phyloP scores from a whole-genome alignment of 2,888 invertebrate genomes.

The Drosophila subquinaria region DNA sequence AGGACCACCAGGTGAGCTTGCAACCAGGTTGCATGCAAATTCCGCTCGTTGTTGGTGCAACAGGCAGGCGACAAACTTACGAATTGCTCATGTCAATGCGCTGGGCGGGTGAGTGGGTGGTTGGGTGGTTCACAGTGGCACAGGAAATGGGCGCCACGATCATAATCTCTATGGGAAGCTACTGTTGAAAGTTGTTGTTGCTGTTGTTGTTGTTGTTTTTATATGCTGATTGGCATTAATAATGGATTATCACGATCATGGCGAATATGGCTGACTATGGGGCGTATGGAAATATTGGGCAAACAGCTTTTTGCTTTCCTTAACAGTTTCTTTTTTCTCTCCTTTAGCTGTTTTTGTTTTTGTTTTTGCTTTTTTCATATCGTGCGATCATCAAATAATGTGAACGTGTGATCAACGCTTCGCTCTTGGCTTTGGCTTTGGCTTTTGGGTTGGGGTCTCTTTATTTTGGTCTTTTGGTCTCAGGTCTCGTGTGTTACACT shows the following conservation, averaged over 20 bases:
- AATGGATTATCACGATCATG: constrained; percentile 86
- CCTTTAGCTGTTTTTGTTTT: constrained; percentile 21
- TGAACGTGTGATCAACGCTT: constrained; percentile 83
- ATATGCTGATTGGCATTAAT: constrained; percentile 86
- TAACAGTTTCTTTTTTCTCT: constrained; percentile 43
- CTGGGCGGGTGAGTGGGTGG: constrained; percentile 51
- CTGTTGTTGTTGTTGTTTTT: constrained; percentile 45
- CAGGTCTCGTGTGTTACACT: constrained; percentile 82
- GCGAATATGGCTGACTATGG: constrained; percentile 22
- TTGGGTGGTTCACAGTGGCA: constrained; percentile 30
- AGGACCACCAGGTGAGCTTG: constrained; percentile 70
- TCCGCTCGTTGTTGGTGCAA: constrained; percentile 23
- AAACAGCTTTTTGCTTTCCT: constrained; percentile 55
- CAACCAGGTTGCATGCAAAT: constrained; percentile 71
- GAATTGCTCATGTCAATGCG: constrained; percentile 81
- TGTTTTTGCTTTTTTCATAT: constrained; percentile 68
- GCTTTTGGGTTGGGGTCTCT: constrained; percentile 15
- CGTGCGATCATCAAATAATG: constrained; percentile 84
- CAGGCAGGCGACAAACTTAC: constrained; percentile 83
- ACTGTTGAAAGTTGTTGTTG: constrained; percentile 46
- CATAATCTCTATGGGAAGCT: constrained; percentile 77
- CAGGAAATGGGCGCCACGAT: constrained; percentile 73
- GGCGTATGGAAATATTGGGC: constrained; percentile 83
- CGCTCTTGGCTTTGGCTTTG: constrained; percentile 44
- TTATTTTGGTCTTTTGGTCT: constrained; percentile 18